These are phyloP conservation scores for Halcyon senegalensis DNA, from an alignment of 2,113 vertebrate species.

Conservation along the genomic window DNA sequence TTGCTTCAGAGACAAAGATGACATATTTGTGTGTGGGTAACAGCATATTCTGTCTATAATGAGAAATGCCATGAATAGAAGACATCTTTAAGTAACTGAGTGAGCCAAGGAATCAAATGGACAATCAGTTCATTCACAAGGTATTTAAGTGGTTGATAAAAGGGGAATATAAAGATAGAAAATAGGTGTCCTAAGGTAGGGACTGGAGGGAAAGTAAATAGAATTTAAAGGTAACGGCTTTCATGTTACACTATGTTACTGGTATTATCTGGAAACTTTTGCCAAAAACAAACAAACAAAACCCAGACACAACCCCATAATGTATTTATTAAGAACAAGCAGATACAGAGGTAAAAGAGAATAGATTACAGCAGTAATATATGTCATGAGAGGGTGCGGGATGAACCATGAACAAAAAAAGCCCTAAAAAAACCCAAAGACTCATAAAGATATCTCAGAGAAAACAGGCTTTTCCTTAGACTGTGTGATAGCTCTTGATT, in stretches of 20 bases:
- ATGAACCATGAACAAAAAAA: neutral
- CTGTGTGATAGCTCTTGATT: neutral
- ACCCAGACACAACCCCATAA: neutral
- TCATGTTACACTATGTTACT: neutral
- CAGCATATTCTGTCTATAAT: neutral
- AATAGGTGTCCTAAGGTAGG: neutral
- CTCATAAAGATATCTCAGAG: neutral
- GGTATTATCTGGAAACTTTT: neutral
- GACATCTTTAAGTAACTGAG: neutral
- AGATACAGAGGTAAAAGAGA: neutral
- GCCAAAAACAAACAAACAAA: neutral
- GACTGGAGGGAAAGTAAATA: neutral
- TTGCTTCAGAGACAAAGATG: slow-evolving; percentile 53
- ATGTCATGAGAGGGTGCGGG: neutral
- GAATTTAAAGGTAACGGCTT: neutral
- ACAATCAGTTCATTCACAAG: neutral
- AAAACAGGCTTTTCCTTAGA: accelerated
- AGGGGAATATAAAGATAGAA: neutral
- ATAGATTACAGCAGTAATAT: neutral
- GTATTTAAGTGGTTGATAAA: slow-evolving; percentile 62
- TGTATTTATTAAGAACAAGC: neutral
- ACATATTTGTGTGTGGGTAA: neutral
- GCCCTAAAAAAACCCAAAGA: neutral
- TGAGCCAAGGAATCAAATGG: neutral
- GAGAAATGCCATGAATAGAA: neutral